Percentiles rank a stretch among this genome's conserved stretches.
Evolutionary conservation across 1,140 invertebrate genomes (phyloP).

Genomic region (Contarinia nasturtii): DNA sequence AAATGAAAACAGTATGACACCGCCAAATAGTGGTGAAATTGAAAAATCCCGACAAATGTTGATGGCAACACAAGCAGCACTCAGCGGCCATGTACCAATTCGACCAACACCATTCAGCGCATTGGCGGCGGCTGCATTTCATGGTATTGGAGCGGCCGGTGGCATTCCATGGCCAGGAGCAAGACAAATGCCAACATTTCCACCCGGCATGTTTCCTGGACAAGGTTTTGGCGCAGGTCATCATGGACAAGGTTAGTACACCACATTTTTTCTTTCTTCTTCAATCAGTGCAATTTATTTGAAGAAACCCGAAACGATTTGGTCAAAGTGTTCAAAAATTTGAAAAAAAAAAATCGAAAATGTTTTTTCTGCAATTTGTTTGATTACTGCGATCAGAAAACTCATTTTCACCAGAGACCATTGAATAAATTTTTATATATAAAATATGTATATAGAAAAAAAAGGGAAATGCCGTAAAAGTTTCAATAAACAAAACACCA

Average conservation of each 20-base stretch:
- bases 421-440: no score
- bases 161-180: conserved; percentile 37
- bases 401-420: no score
- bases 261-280: not conserved
- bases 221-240: conserved; percentile 15
- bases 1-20: conserved; percentile 26
- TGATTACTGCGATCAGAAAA: no score
- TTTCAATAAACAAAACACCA: no score
- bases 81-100: conserved; percentile 33
- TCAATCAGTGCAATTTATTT: no score
- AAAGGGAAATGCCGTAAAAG: no score
- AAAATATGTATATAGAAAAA: no score
- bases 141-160: conserved; percentile 34
- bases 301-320: no score
- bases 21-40: conserved; percentile 8
- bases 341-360: no score
- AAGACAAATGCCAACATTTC: conserved; percentile 28
- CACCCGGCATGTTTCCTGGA: conserved; percentile 21
- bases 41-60: conserved; percentile 21
- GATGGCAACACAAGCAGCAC: conserved; percentile 17
- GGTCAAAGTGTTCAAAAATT: no score
- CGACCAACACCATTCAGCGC: conserved; percentile 45
- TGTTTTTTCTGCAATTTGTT: no score
- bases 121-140: conserved; percentile 38
- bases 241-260: conserved; percentile 16